Base-by-base conservation (phyloP, 2,113 vertebrate species). In the Cariama cristata region DNA sequence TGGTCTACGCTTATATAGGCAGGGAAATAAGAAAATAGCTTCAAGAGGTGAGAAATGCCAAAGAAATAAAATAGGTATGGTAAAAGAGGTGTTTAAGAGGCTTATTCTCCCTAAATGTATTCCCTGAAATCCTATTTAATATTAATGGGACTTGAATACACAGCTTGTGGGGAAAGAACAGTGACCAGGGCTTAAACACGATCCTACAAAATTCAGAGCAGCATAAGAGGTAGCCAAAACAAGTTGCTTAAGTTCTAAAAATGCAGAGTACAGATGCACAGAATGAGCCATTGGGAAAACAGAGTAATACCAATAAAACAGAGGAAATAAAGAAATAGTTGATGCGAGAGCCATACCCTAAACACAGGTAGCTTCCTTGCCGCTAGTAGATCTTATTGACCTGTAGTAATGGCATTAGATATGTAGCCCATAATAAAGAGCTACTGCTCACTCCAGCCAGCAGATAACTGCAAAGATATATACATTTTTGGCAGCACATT, bases 81-180 rank as follows among this genome's bases (percentile, higher is more conserved):
- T 97, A 97, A 98, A 81, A 97, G 90, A 97, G 86, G 96, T 97
- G 95, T 97, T 98, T 97, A 98, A 97, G 75, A 95, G 90, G 91
- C 90, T 97, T 97, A 85, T 96, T 98, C 92, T 93, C 58, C 93
- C 90, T 94, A 49, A 52, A 53, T 22, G 12, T 72, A 53, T 86
- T 84, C 73, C 76, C 93, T 95, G 68, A 98, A 97, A 97, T 97
- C 95, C 95, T 93, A 83, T 97, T 96, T 97, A 97, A 96, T 96
- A 94, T 98, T 97, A 97, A 97, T 89, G 60, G 84, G 4, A 95
- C 76, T 96, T 97, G 92, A 97, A 97, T 86, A 90, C 55, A 52
- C 52, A 86, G 62, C 81, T 97, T 16, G 1, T 56, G 50, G 56
- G 73, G 62, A 93, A 97, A 95, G 89, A 85, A 84, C 59, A 60